Evolutionary conservation across 1,140 invertebrate species (phyloP).

Genomic region (Drosophila pallidifrons): DNA sequence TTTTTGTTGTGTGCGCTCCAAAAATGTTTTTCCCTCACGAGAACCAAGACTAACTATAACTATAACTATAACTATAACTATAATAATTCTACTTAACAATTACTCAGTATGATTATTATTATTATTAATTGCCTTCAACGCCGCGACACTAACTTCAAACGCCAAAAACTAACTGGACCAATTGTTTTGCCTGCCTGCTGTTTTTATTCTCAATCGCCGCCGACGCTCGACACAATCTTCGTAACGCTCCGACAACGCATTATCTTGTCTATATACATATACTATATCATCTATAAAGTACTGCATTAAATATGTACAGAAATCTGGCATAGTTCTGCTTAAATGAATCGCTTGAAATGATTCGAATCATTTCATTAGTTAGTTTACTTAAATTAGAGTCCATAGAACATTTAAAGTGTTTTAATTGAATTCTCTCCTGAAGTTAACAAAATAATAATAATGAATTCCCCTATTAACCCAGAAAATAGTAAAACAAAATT

Average conservation of each 20-base stretch:
- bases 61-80: no score
- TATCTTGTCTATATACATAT: not conserved
- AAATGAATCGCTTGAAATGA: no score
- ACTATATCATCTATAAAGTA: not conserved
- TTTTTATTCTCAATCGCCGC: conserved; percentile 1
- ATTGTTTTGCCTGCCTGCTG: conserved; percentile 5
- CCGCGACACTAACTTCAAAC: conserved; percentile 7
- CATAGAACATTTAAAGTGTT: no score
- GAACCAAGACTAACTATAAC: not conserved
- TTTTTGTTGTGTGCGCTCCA: conserved; percentile 11
- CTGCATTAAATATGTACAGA: not conserved
- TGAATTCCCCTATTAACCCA: no score
- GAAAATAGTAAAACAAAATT: no score
- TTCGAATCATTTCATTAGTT: no score
- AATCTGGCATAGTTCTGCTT: no score
- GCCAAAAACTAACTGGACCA: conserved; percentile 18
- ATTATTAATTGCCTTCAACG: not conserved
- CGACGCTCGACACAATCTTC: conserved; percentile 10
- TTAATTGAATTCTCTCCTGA: no score
- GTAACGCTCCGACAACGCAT: conserved; percentile 18
- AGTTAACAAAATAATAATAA: no score
- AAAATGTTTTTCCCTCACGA: conserved; percentile 1
- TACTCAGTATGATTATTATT: no score
- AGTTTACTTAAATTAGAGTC: no score
- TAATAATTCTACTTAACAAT: no score